Conservation (phyloP, 2,113 vertebrate species). For the Brachyistius frenatus region DNA sequence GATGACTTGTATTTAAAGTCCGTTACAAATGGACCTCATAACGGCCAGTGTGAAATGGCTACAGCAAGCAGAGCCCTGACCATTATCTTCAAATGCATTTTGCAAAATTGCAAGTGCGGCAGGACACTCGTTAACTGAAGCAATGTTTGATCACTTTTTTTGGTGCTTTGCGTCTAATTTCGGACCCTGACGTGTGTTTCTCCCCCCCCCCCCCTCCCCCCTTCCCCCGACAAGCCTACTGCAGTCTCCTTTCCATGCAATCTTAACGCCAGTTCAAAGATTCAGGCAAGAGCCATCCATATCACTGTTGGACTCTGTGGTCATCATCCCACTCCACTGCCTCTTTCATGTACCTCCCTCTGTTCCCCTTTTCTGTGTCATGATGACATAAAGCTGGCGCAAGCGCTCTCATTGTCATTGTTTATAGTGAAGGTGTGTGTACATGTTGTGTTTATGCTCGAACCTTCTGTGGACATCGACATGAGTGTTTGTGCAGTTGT, state of each 20-base stretch:
- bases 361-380: conserved; percentile 33
- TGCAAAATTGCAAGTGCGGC: too few species aligned
- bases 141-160: background rate
- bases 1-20: too few species aligned
- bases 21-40: too few species aligned
- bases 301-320: conserved; percentile 28
- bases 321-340: conserved; percentile 41
- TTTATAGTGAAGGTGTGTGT: conserved; percentile 51
- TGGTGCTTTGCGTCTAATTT: background rate
- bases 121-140: too few species aligned
- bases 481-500: conserved; percentile 50
- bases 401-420: conserved; percentile 56
- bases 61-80: too few species aligned
- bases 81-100: too few species aligned
- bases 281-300: conserved; percentile 47
- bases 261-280: background rate
- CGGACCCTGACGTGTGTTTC: background rate
- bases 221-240: too few species aligned
- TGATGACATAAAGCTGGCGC: conserved; percentile 47
- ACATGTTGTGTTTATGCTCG: conserved; percentile 25
- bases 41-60: too few species aligned
- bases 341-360: conserved; percentile 33
- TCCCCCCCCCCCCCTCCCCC: too few species aligned
- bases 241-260: background rate
- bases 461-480: conserved; percentile 32